Evolutionary conservation across 1,140 invertebrate genomes (phyloP), one percentile per base, ranked within the genome.

Genomic region (Bombus fervidus): DNA sequence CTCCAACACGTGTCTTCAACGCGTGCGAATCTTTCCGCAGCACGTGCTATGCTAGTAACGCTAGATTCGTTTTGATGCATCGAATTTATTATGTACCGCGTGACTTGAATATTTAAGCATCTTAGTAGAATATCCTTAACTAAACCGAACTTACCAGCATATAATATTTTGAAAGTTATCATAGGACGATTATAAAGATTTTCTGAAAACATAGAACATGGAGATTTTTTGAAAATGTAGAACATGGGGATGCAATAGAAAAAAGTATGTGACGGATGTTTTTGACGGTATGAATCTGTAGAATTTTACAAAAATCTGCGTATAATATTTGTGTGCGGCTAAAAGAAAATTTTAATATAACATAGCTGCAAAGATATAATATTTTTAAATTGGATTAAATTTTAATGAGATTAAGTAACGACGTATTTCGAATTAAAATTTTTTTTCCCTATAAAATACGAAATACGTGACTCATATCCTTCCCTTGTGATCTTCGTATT

Each of bases 1-100:
- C 62, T 12, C 3, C 18, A 43, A 34, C 89, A 90, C 89, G 89
- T 90, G 89, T 5, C 74, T 80, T 59, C 57, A 28, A 37, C 57
- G 78, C 71, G 79, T 79, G 62, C 62, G 53, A 80, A 83, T 83
- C 83, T 69, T 81, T 68, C 9, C 34, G 39, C 74, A 31, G 15
- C 64, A 85, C 71, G 83, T 87, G 73, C 66, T n/a, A 0, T 4
- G 5, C 18, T n/a, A 15, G 66, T 34, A 53, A 57, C 74, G n/a
- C 12, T 37, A 15, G 62, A 81, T 75, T n/a, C 28, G 64, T 62
- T 69, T 31, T 3, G 28, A 72, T 62, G 41, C 37, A 59, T 59
- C 47, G n/a, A 64, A 76, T 76, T 43, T 66, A 28, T 28, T 37
- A 34, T 18, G 2, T 41, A 34, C 57, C 47, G n/a, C 53, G 72